Conservation (phyloP, 2,113 vertebrate genomes). For the Upupa epops region DNA sequence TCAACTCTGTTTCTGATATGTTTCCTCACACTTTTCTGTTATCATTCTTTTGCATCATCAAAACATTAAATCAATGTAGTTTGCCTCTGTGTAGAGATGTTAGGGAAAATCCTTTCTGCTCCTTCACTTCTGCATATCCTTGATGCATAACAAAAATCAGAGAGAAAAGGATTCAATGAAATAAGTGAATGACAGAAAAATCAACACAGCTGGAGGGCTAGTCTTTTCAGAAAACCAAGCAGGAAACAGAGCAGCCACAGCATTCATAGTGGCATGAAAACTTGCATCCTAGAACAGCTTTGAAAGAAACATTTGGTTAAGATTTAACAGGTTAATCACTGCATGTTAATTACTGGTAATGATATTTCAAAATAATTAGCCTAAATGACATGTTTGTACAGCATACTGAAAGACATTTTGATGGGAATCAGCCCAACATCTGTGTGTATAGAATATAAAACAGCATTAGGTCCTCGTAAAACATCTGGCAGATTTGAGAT, state of each 20-base stretch:
- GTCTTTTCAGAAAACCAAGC: neutral
- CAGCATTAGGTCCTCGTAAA: neutral
- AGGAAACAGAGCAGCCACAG: neutral
- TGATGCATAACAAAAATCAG: neutral
- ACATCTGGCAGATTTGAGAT: neutral
- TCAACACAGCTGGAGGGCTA: neutral
- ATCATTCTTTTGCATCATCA: neutral
- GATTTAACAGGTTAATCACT: neutral
- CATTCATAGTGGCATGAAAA: neutral
- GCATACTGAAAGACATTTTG: neutral
- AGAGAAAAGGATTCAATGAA: neutral
- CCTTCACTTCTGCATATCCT: neutral
- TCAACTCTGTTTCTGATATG: neutral
- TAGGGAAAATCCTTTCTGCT: neutral
- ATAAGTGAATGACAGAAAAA: neutral
- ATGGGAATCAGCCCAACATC: neutral
- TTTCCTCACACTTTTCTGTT: neutral
- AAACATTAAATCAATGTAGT: neutral
- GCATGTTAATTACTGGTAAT: constrained; percentile 31
- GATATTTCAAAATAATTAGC: constrained; percentile 14
- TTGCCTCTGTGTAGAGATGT: neutral
- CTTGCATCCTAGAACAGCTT: neutral
- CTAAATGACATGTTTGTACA: neutral
- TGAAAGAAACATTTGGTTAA: neutral
- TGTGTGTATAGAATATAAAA: neutral